Evolutionary conservation across 2,797 vertebrate genomes (phyloP), one percentile per base, ranked within the genome.

Genomic region (Gambusia yucatana): DNA sequence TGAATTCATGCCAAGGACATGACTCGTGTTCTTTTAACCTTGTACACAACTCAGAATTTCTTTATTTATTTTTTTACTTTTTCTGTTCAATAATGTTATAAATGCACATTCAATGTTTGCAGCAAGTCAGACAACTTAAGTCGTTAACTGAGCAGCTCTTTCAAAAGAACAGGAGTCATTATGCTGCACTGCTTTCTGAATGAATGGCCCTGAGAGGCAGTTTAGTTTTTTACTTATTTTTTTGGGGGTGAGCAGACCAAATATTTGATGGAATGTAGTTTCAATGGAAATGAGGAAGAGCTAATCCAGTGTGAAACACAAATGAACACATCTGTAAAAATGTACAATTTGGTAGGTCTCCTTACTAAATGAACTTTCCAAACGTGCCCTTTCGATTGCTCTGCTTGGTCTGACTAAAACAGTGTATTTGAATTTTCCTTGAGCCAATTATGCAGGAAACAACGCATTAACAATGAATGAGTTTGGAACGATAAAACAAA

Each of bases 271-370:
- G 20, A 30, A 72, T 79, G 67, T 41, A 79, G 77, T 75, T 79
- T 82, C 65, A 2, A 28, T 73, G 61, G 39, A 82, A 72, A 72
- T 25, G 48, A 67, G 77, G 30, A 76, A 3, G 28, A 69, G 78
- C 28, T 84, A 61, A 86, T 80, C 44, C 84, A 25, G 80, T 74
- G 30, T 47, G 77, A 55, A 10, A 71, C 7, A 72, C 73, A 76
- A 61, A 70, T 52, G 43, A 73, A 33, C n/a, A 47, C 63, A 28
- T 65, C 33, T 77, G 14, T 77, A 72, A 5, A 73, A 79, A 73
- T 78, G 47, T 76, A 28, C 20, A 75, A 73, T 41, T 69, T 46
- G n/a, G 2, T n/a, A 28, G 14, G 6, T 8, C 67, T 28, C n/a
- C n/a, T 44, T 14, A 70, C 6, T 44, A 14, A n/a, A 70, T 28